Base-by-base conservation (phyloP, 2,888 invertebrate genomes). In the Barypeithes pellucidus region DNA sequence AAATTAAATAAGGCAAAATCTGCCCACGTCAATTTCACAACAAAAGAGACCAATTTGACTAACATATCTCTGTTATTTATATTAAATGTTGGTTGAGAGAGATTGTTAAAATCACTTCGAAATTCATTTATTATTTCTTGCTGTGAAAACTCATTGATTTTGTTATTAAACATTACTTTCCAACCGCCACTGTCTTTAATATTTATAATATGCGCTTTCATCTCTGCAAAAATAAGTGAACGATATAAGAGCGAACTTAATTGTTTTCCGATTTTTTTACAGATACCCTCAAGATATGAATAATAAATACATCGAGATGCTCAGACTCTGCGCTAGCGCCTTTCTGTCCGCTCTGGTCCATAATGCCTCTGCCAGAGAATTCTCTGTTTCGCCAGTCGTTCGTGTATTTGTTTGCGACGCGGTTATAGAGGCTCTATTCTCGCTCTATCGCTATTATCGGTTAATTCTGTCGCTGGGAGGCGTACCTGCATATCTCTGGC, bases 261-360 rank as follows among this genome's bases (percentile, higher is more conserved):
- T 50, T 50, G n/a, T 50, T 50, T 24, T 50, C n/a, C 50, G 12
- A 50, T 50, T 50, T 54, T 50, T 54, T 24, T 54, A 54, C 33
- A 33, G 54, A 33, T 57, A 33, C 33, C 33, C 54, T 33, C 54
- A 8, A 57, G 33, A 33, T 33, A 33, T 57, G 54, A 57, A 57
- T 57, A 57, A 57, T 57, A 57, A 71, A 72, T 65, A 72, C 61
- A 67, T 39, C 67, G 67, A 72, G 54, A 72, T 61, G 61, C 60
- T 61, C 47, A 67, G 60, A 52, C 52, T 72, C 68, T 73, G 73
- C 73, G 73, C 73, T 68, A 69, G 73, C 73, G 73, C 73, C 60
- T 45, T 72, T 43, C 36, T 52, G 29, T 66, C 41, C 59, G 66
- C 57, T 59, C 47, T 73, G 73, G 73, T 73, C 73, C 73, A 73